Conservation (phyloP, 2,888 invertebrate genomes). For the Uloborus plumipes region DNA sequence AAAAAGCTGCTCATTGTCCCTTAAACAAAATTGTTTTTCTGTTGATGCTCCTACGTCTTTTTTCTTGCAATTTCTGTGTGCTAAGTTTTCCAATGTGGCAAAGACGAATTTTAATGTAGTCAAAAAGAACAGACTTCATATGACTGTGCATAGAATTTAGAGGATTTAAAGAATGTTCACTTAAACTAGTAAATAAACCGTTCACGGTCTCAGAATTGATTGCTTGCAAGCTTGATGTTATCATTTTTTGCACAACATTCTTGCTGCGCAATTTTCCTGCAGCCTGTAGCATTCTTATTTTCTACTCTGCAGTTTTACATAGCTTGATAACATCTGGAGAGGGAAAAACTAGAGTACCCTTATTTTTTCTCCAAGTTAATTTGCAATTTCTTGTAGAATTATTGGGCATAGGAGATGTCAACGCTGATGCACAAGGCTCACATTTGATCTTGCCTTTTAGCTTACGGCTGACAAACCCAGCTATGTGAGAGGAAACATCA, state of each 20-base stretch:
- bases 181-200: too few species aligned
- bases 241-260: neutral
- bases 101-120: too few species aligned
- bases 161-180: too few species aligned
- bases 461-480: slow-evolving; percentile 6
- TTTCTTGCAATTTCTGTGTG: too few species aligned
- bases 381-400: neutral
- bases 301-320: neutral
- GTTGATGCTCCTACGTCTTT: too few species aligned
- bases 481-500: slow-evolving; percentile 4
- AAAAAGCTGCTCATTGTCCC: too few species aligned
- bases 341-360: neutral
- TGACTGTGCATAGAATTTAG: too few species aligned
- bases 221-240: neutral
- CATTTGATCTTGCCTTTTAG: neutral
- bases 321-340: neutral
- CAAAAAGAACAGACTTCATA: too few species aligned
- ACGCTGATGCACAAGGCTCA: neutral
- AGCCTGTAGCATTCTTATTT: neutral
- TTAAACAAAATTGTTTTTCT: too few species aligned
- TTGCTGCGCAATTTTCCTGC: neutral
- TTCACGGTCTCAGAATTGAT: too few species aligned
- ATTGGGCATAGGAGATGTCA: too few species aligned
- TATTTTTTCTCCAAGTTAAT: neutral
- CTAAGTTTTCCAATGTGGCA: too few species aligned